phyloP scores from a whole-genome alignment of 1,140 invertebrate genomes.

The Ctenoplectra terminalis region DNA sequence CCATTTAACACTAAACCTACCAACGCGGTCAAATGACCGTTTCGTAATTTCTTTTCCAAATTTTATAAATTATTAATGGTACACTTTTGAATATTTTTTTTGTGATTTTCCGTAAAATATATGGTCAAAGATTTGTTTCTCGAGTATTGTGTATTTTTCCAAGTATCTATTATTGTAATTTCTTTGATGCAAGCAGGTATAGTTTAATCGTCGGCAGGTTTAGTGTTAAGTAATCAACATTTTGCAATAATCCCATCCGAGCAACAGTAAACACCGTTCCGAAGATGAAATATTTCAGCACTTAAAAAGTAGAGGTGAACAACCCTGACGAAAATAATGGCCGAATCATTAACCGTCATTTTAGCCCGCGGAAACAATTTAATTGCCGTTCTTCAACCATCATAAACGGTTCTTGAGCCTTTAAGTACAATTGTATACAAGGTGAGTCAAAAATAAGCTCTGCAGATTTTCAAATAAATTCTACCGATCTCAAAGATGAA shows the following conservation, averaged over 20 bases:
- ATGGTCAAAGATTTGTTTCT: too few species aligned
- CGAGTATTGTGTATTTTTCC: too few species aligned
- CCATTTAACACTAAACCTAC: too few species aligned
- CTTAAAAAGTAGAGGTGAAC: constrained; percentile 8
- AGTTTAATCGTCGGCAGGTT: too few species aligned
- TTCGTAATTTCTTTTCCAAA: too few species aligned
- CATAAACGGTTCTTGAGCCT: constrained; percentile 26
- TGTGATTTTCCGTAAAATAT: too few species aligned
- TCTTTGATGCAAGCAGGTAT: too few species aligned
- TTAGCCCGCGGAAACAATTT: constrained; percentile 65
- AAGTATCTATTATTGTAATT: too few species aligned
- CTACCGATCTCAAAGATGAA: background rate
- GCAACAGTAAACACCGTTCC: background rate
- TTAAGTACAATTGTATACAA: background rate
- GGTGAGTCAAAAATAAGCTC: background rate
- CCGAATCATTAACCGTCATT: constrained; percentile 43
- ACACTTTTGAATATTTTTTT: too few species aligned
- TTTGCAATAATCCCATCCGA: background rate
- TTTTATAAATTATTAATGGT: too few species aligned
- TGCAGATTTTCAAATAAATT: background rate
- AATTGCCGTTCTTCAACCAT: constrained; percentile 54
- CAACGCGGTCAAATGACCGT: too few species aligned
- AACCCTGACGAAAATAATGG: constrained; percentile 37
- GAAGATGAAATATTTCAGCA: background rate
- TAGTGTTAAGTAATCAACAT: background rate